Base-by-base conservation (phyloP, 2,888 invertebrate species). In the Eucriotettix oculatus region DNA sequence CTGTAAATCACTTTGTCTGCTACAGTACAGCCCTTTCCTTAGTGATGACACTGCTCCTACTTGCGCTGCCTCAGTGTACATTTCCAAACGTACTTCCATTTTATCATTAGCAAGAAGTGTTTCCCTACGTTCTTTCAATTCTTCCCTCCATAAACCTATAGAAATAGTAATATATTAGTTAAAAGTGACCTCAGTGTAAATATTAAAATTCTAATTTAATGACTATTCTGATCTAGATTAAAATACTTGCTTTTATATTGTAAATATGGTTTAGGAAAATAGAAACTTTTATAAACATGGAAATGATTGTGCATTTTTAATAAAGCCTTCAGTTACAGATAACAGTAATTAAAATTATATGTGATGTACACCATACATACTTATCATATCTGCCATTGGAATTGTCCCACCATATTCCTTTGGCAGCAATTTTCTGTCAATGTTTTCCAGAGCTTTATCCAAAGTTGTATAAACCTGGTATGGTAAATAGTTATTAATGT, bases 351-450 rank as follows among this genome's bases (percentile, higher is more conserved):
- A 29, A 29, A 29, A 29, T 29, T 29, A 29, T 29, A 29, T 7
- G 7, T 5, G 2, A 29, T 29, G 3, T 29, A 5, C 29, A 29
- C 7, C 29, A 29, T 29, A 29, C 68, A 80, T 80, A 72, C 85
- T 83, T 63, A 91, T 85, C 88, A 93, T 90, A 58, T 90, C 87
- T 42, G 78, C 77, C 58, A 90, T 74, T 16, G 91, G 87, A 17
- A 89, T 80, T 17, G 83, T 83, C n/a, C 92, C 92, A 10, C 92
- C 92, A 69, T 91, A 92, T 73, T 93, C 92, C 71, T 86, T 85
- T 0, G 92, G 92, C 59, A 91, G 71, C 64, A 87, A 75, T 59
- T 73, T 79, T 63, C 76, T 74, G 65, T 85, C 84, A 63, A 86
- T 77, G 58, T 72, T 70, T 53, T 74, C 73, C 56, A 75, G 64